Base-by-base conservation (phyloP, 1,140 invertebrate genomes). In the Drosophila ambigua region DNA sequence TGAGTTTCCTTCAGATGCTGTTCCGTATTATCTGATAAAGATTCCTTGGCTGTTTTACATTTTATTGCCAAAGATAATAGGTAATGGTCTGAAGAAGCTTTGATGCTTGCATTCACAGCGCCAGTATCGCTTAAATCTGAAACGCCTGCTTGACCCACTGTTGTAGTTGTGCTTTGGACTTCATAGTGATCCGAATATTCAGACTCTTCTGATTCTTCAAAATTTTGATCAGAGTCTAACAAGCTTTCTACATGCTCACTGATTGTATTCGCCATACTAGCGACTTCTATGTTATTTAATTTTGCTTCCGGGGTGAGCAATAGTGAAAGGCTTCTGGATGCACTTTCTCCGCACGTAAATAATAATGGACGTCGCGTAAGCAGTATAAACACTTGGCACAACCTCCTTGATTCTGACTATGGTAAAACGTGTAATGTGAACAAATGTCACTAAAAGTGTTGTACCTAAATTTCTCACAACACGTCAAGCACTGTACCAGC, bases 131-230 rank as follows among this genome's bases (percentile, higher is more conserved):
- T 41, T 0, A 44, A 46, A 1, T 44, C 52, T 16, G 48, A 57
- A 49, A 24, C 52, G 48, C 48, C 61, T 26, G n/a, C 61, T 13
- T 50, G 49, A 60, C 62, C 65, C 72, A 46, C 59, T 58, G 13
- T 43, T 67, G 3, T 54, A 52, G 6, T 24, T 50, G 35, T 73
- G 72, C 46, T 69, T 31, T 48, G 55, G 7, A 5, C 64, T 35
- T 68, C 73, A 3, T 80, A 77, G 43, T 77, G 61, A 4, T 91
- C 89, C 4, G 89, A 91, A 46, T 77, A 82, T 20, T 91, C 89
- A 0, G 80, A 78, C 23, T 78, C 63, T 15, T 75, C 89, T 0
- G 79, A 88, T 11, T 88, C 77, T 11, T 72, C 77, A 11, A 63
- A 64, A 15, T 59, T 35, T 2, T 35, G 13, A 28, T 64, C 73